These are phyloP conservation scores for Ophion obscuratus DNA, from an alignment of 2,888 invertebrate genomes.

Conservation along the genomic window DNA sequence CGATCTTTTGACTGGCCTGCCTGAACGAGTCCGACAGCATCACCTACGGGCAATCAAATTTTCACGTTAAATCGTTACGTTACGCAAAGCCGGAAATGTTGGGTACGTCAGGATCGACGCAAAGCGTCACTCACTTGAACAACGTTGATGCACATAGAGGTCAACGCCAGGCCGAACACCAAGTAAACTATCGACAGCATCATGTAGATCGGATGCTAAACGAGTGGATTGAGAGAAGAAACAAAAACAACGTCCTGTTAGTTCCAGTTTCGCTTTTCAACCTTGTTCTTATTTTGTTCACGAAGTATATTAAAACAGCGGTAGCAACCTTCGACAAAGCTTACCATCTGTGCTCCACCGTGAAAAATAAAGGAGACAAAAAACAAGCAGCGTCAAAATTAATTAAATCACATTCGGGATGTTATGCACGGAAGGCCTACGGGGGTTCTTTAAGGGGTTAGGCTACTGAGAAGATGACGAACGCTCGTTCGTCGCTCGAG, in stretches of 20 bases:
- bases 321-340: constrained; percentile 69
- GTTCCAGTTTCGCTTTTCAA: neutral
- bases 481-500: too few species aligned
- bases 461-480: too few species aligned
- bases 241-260: neutral
- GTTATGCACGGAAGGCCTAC: constrained; percentile 27
- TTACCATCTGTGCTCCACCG: constrained; percentile 82
- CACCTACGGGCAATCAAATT: constrained; percentile 80
- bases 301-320: constrained; percentile 58
- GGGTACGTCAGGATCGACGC: neutral
- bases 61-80: neutral
- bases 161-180: constrained; percentile 96
- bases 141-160: constrained; percentile 98
- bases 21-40: constrained; percentile 91
- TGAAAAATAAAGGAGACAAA: constrained; percentile 76
- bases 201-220: constrained; percentile 93
- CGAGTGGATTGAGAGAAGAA: constrained; percentile 71
- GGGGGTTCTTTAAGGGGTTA: neutral
- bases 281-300: neutral
- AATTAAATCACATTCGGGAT: constrained; percentile 56
- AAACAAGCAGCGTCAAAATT: constrained; percentile 72
- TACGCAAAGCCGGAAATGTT: neutral
- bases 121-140: constrained; percentile 90
- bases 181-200: constrained; percentile 96
- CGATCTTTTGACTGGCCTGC: constrained; percentile 93